Conservation (phyloP, 2,888 invertebrate species). For the Aplocera efformata region DNA sequence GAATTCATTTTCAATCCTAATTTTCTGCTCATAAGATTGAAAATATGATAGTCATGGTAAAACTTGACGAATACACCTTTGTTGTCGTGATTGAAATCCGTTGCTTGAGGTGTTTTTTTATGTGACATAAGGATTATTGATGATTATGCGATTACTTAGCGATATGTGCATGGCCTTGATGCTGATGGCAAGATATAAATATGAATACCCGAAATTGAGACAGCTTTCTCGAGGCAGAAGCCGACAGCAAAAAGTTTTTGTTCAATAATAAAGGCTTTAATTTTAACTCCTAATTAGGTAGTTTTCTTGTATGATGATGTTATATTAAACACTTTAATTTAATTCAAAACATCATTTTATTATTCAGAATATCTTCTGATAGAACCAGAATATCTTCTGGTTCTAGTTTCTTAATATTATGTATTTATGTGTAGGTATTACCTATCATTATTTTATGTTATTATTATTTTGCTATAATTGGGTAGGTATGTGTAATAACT, state of each 20-base stretch:
- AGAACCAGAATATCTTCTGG: too few species aligned
- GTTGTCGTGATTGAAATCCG: constrained; percentile 49
- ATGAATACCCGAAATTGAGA: constrained; percentile 12
- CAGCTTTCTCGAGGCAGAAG: background rate
- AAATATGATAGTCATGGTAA: constrained; percentile 17
- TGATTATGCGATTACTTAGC: constrained; percentile 69
- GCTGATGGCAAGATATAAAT: constrained; percentile 13
- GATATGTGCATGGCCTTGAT: constrained; percentile 35
- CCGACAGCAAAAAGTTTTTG: background rate
- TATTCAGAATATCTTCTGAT: too few species aligned
- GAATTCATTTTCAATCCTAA: constrained; percentile 22
- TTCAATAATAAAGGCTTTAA: too few species aligned
- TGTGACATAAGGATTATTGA: constrained; percentile 69
- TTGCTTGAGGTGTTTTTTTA: constrained; percentile 47
- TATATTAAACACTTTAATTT: too few species aligned
- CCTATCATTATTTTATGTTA: too few species aligned
- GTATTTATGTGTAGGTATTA: too few species aligned
- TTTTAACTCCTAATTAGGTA: too few species aligned
- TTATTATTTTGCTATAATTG: too few species aligned
- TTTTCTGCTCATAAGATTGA: background rate
- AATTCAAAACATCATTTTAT: too few species aligned
- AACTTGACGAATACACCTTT: constrained; percentile 21
- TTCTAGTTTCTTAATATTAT: too few species aligned
- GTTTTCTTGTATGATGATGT: too few species aligned
- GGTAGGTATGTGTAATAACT: too few species aligned